Evolutionary conservation across 2,888 invertebrate genomes (phyloP).

Genomic region (Girardia tigrina): DNA sequence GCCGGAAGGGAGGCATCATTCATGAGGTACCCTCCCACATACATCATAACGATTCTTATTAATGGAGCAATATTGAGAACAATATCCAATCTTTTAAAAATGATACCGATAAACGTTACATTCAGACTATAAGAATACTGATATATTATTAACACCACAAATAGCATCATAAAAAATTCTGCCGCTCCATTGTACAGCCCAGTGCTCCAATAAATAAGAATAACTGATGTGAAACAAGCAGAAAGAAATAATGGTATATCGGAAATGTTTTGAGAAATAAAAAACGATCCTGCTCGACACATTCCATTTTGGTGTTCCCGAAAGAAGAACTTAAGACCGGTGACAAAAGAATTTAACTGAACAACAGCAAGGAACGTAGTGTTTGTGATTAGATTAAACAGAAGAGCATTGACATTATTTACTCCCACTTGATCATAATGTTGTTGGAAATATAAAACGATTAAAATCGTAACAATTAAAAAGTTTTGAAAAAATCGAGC

Average conservation of each 20-base stretch:
- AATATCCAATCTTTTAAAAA: slow-evolving; percentile 19
- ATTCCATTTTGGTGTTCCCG: slow-evolving; percentile 33
- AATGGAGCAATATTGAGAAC: slow-evolving; percentile 26
- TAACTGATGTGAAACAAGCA: neutral
- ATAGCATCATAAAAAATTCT: neutral
- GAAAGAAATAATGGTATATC: slow-evolving; percentile 27
- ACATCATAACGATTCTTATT: slow-evolving; percentile 28
- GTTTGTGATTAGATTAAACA: slow-evolving; percentile 33
- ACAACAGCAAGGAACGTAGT: slow-evolving; percentile 33
- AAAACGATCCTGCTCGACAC: slow-evolving; percentile 33
- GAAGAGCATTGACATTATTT: slow-evolving; percentile 32
- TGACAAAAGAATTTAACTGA: slow-evolving; percentile 32
- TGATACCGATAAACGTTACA: neutral
- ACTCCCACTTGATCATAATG: slow-evolving; percentile 33
- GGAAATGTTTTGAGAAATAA: slow-evolving; percentile 32
- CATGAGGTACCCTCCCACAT: slow-evolving; percentile 24
- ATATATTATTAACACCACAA: slow-evolving; percentile 24
- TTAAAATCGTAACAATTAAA: neutral
- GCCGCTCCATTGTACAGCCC: slow-evolving; percentile 8
- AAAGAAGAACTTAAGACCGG: slow-evolving; percentile 25
- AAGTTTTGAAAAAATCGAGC: slow-evolving; percentile 14
- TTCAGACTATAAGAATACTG: slow-evolving; percentile 27
- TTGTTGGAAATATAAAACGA: slow-evolving; percentile 33
- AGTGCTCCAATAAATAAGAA: slow-evolving; percentile 13
- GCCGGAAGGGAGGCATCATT: slow-evolving; percentile 24